A percentile compares a stretch with the other conserved stretches of the same genome.
Evolutionary conservation across 2,797 vertebrate genomes (phyloP).

Genomic region (Tenualosa ilisha): DNA sequence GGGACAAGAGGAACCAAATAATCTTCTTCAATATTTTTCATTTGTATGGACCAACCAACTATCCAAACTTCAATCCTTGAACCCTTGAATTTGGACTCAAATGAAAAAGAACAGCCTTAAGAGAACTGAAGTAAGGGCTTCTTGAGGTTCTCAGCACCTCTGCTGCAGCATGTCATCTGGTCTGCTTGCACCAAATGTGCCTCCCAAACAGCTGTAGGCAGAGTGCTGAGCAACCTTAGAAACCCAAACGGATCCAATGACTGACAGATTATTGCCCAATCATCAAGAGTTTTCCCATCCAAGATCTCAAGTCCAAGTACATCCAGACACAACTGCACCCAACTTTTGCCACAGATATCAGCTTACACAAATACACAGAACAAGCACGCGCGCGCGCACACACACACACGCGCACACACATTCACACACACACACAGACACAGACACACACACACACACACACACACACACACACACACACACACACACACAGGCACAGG

Average conservation of each 20-base stretch:
- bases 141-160: neutral
- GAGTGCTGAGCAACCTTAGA: neutral
- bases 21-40: neutral
- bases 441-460: neutral
- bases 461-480: neutral
- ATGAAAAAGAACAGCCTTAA: neutral
- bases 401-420: neutral
- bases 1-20: neutral
- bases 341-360: slow-evolving; percentile 21
- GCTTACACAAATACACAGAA: slow-evolving; percentile 9
- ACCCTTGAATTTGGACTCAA: neutral
- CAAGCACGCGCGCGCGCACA: neutral
- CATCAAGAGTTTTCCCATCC: neutral
- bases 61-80: neutral
- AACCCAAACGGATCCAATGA: neutral
- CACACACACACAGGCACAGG: neutral
- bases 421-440: neutral
- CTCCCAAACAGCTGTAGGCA: neutral
- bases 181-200: slow-evolving; percentile 15
- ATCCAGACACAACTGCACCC: neutral
- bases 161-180: neutral
- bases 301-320: neutral
- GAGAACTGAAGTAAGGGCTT: neutral
- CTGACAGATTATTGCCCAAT: slow-evolving; percentile 10
- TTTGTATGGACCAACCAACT: neutral